These are phyloP conservation scores for Garrulus glandarius DNA, from an alignment of 2,797 vertebrate species.

Conservation along the genomic window DNA sequence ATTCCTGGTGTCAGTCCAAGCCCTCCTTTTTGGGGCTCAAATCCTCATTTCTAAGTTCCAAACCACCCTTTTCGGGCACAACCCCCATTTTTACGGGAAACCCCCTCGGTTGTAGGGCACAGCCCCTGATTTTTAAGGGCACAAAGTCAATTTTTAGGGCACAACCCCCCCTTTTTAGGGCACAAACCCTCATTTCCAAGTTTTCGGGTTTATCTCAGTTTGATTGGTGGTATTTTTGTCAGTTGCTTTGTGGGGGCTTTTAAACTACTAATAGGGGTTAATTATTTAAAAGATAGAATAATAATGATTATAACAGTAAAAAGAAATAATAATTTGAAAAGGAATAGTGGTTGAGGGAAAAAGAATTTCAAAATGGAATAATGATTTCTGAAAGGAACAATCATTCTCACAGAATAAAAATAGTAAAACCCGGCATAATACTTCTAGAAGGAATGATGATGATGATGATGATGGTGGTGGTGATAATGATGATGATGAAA, in stretches of 20 bases:
- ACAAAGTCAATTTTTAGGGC: neutral
- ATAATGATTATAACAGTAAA: neutral
- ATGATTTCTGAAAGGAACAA: neutral
- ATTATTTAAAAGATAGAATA: neutral
- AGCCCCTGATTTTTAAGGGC: neutral
- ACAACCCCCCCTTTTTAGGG: neutral
- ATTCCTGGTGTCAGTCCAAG: neutral
- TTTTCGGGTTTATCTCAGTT: neutral
- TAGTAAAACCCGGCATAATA: neutral
- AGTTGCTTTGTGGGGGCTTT: neutral
- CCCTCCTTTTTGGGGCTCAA: neutral
- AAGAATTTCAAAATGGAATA: neutral
- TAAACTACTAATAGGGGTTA: too few species aligned
- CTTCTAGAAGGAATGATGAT: neutral
- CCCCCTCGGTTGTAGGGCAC: neutral
- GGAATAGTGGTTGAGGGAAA: accelerated
- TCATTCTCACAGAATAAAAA: neutral
- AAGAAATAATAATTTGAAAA: neutral
- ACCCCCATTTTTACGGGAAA: too few species aligned
- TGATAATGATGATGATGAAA: too few species aligned
- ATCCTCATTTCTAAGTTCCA: neutral
- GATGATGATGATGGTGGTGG: too few species aligned
- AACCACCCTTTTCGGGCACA: neutral
- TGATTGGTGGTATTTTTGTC: neutral
- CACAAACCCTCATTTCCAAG: neutral